phyloP scores from a whole-genome alignment of 2,797 vertebrate species.

The Chromobotia macracanthus region DNA sequence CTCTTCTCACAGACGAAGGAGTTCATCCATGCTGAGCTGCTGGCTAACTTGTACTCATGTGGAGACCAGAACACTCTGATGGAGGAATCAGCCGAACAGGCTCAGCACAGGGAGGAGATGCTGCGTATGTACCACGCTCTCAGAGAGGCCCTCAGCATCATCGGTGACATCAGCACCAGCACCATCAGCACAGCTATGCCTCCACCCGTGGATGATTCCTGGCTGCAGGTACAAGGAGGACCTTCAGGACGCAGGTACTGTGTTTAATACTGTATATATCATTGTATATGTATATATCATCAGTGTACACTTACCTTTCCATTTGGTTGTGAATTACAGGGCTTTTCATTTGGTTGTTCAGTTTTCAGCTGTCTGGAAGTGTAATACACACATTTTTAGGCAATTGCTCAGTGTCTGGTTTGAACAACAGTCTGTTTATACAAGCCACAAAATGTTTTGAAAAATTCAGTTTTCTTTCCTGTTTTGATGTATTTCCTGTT shows the following conservation, averaged over 20 bases:
- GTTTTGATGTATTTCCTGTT: too few species aligned
- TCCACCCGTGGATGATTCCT: constrained; percentile 95
- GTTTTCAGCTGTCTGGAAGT: neutral
- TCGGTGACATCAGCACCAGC: constrained; percentile 94
- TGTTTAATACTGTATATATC: too few species aligned
- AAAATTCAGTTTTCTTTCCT: neutral
- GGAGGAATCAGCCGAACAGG: constrained; percentile 93
- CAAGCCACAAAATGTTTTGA: too few species aligned
- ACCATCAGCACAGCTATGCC: constrained; percentile 90
- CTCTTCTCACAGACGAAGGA: constrained; percentile 84
- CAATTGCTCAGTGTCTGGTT: neutral
- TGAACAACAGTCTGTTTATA: neutral
- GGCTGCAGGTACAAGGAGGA: constrained; percentile 94
- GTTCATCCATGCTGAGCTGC: constrained; percentile 90
- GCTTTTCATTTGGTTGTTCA: neutral
- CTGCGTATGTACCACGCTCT: constrained; percentile 92
- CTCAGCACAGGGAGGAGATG: constrained; percentile 91
- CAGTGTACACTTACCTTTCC: neutral
- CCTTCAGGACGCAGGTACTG: constrained; percentile 90
- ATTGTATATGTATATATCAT: neutral
- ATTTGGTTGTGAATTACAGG: neutral
- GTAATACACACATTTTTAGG: neutral
- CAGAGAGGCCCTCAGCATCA: constrained; percentile 89
- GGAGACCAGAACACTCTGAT: constrained; percentile 93
- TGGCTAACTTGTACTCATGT: constrained; percentile 92